Evolutionary conservation across 1,140 invertebrate genomes (phyloP), one percentile per base, ranked within the genome.

Genomic region (Drosophila quadrilineata): DNA sequence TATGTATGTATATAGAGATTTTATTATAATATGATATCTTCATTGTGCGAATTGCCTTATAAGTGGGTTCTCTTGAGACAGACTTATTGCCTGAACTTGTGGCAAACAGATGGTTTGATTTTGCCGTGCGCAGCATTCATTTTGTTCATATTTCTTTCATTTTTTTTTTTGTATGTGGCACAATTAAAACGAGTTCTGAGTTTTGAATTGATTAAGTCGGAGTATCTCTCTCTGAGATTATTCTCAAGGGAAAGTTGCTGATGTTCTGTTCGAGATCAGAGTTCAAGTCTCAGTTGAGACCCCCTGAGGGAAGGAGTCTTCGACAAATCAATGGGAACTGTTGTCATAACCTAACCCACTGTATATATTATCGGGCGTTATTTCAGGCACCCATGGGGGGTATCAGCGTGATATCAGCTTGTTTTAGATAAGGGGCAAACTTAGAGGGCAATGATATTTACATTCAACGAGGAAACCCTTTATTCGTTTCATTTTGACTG

Each of bases 391-490:
- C n/a, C n/a, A n/a, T n/a, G n/a, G n/a, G n/a, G n/a, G n/a, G n/a
- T n/a, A n/a, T 6, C 6, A 14, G 31, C 5, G 36, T 9, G 16
- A 19, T 40, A 40, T 63, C 52, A 56, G 43, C 17, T n/a, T n/a
- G n/a, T 14, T n/a, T 31, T 26, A 49, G 60, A 56, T 48, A 64
- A 31, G 35, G 64, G 74, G 56, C n/a, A n/a, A n/a, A n/a, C n/a
- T n/a, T n/a, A n/a, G n/a, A n/a, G n/a, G n/a, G n/a, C n/a, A n/a
- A n/a, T n/a, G n/a, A n/a, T n/a, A 28, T 40, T 52, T 21, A 19
- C 43, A 63, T 62, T 46, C 26, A 54, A 58, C 54, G 54, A 58
- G 48, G 29, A 59, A 79, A 80, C 69, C 72, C 76, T 72, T 82
- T 75, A n/a, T n/a, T 66, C 45, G 68, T 65, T 67, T 22, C 58